Evolutionary conservation across 1,140 invertebrate genomes (phyloP), one percentile per base, ranked within the genome.

Genomic region (Papilio xuthus): DNA sequence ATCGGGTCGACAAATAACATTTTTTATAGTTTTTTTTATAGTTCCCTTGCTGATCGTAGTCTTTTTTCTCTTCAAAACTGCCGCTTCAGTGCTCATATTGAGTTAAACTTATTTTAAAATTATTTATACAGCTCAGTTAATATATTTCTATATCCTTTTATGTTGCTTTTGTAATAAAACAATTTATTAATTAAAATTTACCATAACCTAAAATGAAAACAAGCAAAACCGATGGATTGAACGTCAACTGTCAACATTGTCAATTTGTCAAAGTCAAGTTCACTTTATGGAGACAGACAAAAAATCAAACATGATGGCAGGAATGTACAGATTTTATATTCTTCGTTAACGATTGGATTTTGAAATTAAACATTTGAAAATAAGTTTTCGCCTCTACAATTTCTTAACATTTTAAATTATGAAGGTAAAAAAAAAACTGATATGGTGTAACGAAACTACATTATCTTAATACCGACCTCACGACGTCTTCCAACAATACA

Each of bases 21-120:
- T 92, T 86, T 90, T 93, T 28, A 92, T 87, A 41, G 85, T 90
- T 85, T 92, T 93, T 79, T 92, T 92, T 15, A 93, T 72, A 83
- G 92, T 89, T 28, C 86, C 85, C 82, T 93, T 91, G 20, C 81
- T 88, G 6, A 90, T 81, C 77, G 80, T 72, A 70, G 60, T 80
- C 80, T 92, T 90, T 78, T 88, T 89, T 73, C 86, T 86, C 78
- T 85, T 86, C 73, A 91, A 80, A 32, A 85, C 88, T 18, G 81
- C 69, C 63, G 88, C 89, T 80, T 87, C 86, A 84, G 85, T 90
- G 70, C 20, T 77, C 32, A 78, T 75, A 71, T 44, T 77, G 13
- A 67, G 15, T 67, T 32, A 26, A 26, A 32, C 7, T 63, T 28
- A 63, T 13, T 23, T 4, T 60, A 10, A 2, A 26, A 26, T 60